Percentiles rank a stretch among this genome's conserved stretches.
Conservation (phyloP, 2,888 invertebrate genomes). For the Romanomermis culicivorax region DNA sequence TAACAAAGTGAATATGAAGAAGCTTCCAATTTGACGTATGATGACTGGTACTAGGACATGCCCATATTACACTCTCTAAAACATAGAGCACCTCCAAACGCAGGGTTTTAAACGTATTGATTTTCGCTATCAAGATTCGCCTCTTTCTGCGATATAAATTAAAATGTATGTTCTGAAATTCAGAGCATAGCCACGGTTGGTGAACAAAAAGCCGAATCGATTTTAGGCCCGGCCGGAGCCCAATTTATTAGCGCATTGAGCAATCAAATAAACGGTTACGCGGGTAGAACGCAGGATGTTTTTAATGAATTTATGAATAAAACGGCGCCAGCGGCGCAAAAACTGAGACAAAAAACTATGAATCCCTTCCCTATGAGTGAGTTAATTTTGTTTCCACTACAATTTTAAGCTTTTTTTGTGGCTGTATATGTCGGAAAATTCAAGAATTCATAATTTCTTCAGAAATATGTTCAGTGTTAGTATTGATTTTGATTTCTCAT, state of each 20-base stretch:
- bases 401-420: no score
- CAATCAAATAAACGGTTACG: conserved; percentile 20
- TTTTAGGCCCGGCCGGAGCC: conserved; percentile 20
- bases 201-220: conserved; percentile 17
- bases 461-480: not conserved
- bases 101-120: no score
- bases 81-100: no score
- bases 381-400: no score
- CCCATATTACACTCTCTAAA: no score
- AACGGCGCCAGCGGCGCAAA: conserved; percentile 27
- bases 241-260: conserved; percentile 11
- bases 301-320: conserved; percentile 20
- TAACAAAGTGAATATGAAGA: no score
- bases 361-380: conserved; percentile 23
- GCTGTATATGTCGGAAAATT: not conserved
- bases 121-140: no score
- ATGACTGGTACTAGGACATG: no score
- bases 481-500: no score
- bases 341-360: conserved; percentile 19
- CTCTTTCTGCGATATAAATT: no score
- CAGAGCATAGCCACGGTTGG: conserved; percentile 17
- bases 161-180: no score
- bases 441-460: not conserved
- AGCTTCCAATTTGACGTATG: no score
- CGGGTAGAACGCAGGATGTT: conserved; percentile 24